These are phyloP conservation scores for Dryomyza anilis DNA, from an alignment of 2,888 invertebrate species.

Conservation along the genomic window DNA sequence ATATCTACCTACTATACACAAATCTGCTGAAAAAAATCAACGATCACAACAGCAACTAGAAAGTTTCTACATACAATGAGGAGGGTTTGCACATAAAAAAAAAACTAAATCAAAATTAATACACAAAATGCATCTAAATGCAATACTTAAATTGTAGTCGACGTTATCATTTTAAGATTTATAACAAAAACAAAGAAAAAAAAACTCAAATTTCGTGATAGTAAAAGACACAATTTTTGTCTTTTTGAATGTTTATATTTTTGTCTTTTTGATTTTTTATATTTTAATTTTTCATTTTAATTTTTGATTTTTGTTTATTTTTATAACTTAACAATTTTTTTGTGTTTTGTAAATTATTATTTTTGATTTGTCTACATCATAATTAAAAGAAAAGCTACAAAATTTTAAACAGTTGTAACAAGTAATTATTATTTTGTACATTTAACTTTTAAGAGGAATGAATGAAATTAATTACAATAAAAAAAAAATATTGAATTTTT, in stretches of 20 bases:
- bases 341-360: conserved; percentile 9
- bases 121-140: conserved; percentile 8
- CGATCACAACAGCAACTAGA: not conserved
- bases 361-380: not conserved
- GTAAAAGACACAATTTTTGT: conserved; percentile 50
- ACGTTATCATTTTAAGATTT: conserved; percentile 7
- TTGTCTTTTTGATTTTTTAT: conserved; percentile 18
- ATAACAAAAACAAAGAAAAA: too few relatives aligned
- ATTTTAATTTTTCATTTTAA: conserved; percentile 12
- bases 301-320: not conserved
- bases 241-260: conserved; percentile 35
- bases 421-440: too few relatives aligned
- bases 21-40: not conserved
- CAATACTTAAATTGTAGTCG: conserved; percentile 3
- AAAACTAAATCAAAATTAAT: not conserved
- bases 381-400: not conserved
- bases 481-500: not conserved
- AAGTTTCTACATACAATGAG: not conserved
- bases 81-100: not conserved
- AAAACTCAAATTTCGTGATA: conserved; percentile 62
- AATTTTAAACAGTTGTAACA: too few relatives aligned
- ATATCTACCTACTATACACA: not conserved
- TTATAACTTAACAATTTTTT: too few relatives aligned
- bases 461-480: conserved; percentile 3
- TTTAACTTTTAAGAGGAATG: conserved; percentile 4